Evolutionary conservation across 35 echinoderm and acorn worm genomes (phyloP), one percentile per base, ranked within the genome.

Genomic region (Eucidaris tribuloides): DNA sequence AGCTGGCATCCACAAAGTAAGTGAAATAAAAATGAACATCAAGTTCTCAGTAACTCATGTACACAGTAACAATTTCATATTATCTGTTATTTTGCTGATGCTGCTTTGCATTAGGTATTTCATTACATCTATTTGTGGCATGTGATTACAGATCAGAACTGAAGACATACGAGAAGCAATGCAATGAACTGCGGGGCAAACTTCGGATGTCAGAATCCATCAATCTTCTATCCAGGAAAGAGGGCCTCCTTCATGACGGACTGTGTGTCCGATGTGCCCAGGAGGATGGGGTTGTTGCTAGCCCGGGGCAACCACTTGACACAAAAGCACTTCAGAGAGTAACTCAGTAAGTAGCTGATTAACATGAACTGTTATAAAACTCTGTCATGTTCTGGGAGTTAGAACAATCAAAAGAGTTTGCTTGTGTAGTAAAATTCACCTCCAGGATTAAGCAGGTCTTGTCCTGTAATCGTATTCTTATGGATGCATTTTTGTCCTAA

Each of bases 221-320:
- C 15, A 68, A 57, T 20, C 86, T 98, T n/a, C 61, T 98, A 60
- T 57, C 55, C 18, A 86, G 83, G 62, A 48, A 83, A 58, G 86
- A 92, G 13, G 30, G 34, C 36, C 41, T 77, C 1, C n/a, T 88
- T 2, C 55, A 86, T 33, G 34, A 65, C 24, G 95, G 95, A 17
- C 77, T 98, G 3, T 98, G 95, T 83, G 46, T 93, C 52, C 82
- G 85, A 19, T 98, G 95, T 84, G 95, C 95, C 20, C 91, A 90
- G 64, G 76, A 98, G 43, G 84, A 98, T 37, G 90, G 90, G 18
- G 83, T 93, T 0, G 42, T 98, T 29, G 86, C 72, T 11, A 46
- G 63, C 35, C 68, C 79, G 5, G 76, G 57, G 60, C 65, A 25
- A 20, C 81, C 86, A 23, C 14, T 48, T 46, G 58, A 93, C 20